Evolutionary conservation across 2,888 invertebrate species (phyloP).

Genomic region (Parnassius mnemosyne): DNA sequence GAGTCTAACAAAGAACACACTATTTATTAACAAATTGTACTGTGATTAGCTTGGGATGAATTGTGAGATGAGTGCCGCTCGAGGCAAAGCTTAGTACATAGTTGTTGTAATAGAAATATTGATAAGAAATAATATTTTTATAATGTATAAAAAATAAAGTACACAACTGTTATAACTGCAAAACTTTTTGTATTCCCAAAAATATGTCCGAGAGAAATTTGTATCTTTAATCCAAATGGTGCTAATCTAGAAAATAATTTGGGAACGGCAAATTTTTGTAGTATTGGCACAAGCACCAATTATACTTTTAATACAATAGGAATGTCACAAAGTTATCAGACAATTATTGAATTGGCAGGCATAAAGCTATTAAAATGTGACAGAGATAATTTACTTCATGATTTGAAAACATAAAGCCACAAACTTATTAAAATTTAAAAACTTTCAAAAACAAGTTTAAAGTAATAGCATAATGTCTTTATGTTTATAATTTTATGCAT

Average conservation of each 20-base stretch:
- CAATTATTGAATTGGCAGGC: no score
- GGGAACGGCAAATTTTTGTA: conserved; percentile 7
- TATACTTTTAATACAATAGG: neutral
- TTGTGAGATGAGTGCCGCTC: conserved; percentile 33
- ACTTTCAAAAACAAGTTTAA: conserved; percentile 1
- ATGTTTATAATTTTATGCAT: no score
- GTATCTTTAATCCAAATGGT: conserved; percentile 68
- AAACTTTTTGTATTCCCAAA: conserved; percentile 67
- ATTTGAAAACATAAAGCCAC: no score
- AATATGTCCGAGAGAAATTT: conserved; percentile 48
- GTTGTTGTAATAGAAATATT: conserved; percentile 58
- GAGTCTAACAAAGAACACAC: conserved; percentile 58
- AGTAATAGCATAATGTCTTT: no score
- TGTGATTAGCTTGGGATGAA: conserved; percentile 60
- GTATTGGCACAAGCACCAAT: neutral
- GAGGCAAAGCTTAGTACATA: conserved; percentile 37
- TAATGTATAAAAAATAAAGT: conserved; percentile 73
- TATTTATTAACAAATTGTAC: conserved; percentile 71
- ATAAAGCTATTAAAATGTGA: no score
- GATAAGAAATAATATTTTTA: conserved; percentile 76
- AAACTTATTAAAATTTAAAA: no score
- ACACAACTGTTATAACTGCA: conserved; percentile 67
- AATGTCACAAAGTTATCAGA: no score
- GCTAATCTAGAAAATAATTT: conserved; percentile 57
- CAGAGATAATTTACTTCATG: no score